Conservation (phyloP, 92 coral and sea anemone genomes). For the Palythoa heliodiscus region DNA sequence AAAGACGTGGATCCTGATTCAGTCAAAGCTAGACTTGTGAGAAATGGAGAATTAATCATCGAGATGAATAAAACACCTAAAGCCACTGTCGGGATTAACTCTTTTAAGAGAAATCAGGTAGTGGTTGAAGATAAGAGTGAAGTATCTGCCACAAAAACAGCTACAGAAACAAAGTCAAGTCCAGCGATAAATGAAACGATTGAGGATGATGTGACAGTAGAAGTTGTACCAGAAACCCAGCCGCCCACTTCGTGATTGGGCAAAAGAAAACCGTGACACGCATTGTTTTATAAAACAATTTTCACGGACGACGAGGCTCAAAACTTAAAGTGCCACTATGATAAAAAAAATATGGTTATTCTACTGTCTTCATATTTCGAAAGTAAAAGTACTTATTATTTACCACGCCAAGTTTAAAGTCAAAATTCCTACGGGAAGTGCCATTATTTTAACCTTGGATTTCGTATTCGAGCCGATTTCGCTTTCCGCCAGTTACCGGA, state of each 20-base stretch:
- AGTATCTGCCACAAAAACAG: background rate
- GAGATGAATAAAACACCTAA: conserved; percentile 8
- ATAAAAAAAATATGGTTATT: no score
- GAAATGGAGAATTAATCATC: conserved; percentile 3
- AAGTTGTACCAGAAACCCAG: conserved; percentile 56
- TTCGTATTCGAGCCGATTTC: no score
- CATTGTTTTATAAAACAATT: no score
- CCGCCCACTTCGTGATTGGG: background rate
- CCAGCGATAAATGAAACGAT: background rate
- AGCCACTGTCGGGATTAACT: conserved; percentile 22
- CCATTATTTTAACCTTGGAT: no score
- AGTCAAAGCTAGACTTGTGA: conserved; percentile 43
- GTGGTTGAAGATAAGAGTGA: background rate
- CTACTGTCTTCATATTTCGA: no score
- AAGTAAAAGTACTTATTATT: no score
- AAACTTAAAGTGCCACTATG: no score
- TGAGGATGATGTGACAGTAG: conserved; percentile 65
- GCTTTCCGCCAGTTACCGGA: no score
- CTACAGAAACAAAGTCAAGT: background rate
- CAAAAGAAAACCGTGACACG: background rate
- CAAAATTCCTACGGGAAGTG: no score
- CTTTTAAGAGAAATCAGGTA: conserved; percentile 24
- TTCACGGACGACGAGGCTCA: no score
- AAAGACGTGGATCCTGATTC: conserved; percentile 32
- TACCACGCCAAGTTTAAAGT: no score